These are phyloP conservation scores for Sprattus sprattus DNA, from an alignment of 2,113 vertebrate genomes.

Conservation along the genomic window DNA sequence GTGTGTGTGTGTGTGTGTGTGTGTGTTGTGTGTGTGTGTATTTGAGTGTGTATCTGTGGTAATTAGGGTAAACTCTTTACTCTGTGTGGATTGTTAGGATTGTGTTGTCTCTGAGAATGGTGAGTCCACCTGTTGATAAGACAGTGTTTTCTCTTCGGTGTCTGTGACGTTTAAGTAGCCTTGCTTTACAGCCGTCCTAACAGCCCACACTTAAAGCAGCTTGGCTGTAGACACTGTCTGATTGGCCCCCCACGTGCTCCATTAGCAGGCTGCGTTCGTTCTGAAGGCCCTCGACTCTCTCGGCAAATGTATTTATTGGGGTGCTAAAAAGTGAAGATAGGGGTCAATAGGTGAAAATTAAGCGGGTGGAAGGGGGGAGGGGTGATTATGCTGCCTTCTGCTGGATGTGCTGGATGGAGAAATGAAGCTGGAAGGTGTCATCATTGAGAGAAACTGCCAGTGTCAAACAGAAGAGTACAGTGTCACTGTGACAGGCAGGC, in stretches of 20 bases:
- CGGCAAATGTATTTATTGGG: constrained; percentile 22
- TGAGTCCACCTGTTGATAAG: not conserved
- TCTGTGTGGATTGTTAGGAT: not conserved
- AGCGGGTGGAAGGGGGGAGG: not conserved
- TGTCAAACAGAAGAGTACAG: not conserved
- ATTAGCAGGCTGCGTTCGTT: constrained; percentile 16
- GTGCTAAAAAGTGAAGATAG: constrained; percentile 16
- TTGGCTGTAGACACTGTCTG: not conserved
- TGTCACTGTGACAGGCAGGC: not conserved
- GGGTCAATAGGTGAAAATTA: constrained; percentile 12
- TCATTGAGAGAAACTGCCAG: not conserved
- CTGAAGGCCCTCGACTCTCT: constrained; percentile 8
- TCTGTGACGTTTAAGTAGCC: constrained; percentile 1
- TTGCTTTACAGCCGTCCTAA: not conserved
- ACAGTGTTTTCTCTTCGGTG: not conserved
- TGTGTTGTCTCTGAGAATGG: not conserved
- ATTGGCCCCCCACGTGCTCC: constrained; percentile 9
- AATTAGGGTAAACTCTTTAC: not conserved
- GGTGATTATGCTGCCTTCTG: not conserved
- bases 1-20: not conserved
- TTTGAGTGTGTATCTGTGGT: not conserved
- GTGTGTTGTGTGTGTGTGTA: not conserved
- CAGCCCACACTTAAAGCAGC: not conserved
- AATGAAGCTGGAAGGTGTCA: not conserved
- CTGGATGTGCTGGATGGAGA: not conserved